Conservation (phyloP, 2,113 vertebrate genomes). For the Zosterops japonicus region DNA sequence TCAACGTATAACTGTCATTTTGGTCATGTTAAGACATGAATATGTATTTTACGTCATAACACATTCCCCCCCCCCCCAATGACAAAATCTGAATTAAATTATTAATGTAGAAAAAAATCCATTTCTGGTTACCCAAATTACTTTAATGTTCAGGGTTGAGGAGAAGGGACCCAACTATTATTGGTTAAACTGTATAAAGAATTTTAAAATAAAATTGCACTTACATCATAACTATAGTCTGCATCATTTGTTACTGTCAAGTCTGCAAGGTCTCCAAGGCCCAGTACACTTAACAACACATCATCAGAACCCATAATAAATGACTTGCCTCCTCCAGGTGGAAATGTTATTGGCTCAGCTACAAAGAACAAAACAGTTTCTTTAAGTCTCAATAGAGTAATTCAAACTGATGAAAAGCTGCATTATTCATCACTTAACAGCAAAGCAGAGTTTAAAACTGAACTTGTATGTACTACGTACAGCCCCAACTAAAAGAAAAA, state of each 20-base stretch:
- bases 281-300: constrained; percentile 94
- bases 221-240: constrained; percentile 98
- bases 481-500: neutral
- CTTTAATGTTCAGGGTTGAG: neutral
- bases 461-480: neutral
- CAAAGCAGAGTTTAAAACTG: constrained; percentile 11
- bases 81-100: neutral
- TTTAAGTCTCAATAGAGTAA: constrained; percentile 70
- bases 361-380: constrained; percentile 77
- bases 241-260: constrained; percentile 98
- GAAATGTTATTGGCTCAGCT: constrained; percentile 95
- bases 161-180: constrained; percentile 2
- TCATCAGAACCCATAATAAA: constrained; percentile 97
- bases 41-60: neutral
- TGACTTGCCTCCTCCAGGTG: constrained; percentile 91
- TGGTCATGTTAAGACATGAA: neutral
- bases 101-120: neutral
- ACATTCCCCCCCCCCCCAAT: neutral
- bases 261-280: constrained; percentile 96
- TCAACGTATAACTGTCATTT: neutral
- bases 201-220: constrained; percentile 78
- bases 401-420: constrained; percentile 29
- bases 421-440: constrained; percentile 24
- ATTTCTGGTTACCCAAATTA: neutral
- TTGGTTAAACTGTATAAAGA: constrained; percentile 55